Base-by-base conservation (phyloP, 2,113 vertebrate species). In the Peromyscus polionotus region DNA sequence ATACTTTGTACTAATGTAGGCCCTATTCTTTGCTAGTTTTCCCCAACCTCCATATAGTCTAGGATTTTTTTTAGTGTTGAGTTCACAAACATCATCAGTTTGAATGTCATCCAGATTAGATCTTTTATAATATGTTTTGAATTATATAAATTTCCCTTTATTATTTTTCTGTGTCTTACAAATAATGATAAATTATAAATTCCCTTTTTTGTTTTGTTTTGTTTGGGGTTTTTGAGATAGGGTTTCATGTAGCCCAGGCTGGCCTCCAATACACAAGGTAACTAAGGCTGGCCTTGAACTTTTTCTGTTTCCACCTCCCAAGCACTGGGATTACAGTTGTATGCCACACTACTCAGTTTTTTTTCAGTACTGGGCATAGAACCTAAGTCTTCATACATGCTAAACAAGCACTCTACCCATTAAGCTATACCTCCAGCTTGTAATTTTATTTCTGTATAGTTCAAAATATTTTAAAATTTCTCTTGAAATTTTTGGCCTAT, bases 1-100 rank as follows among this genome's bases (percentile, higher is more conserved):
- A 83, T 45, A 86, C 48, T 67, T 93, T 88, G 10, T 72, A 93
- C 75, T 79, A 84, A 45, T 79, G 12, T 77, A 83, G 61, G 28
- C 7, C n/a, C n/a, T 33, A 67, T 94, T 80, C 61, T 75, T 68
- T 48, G 54, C 28, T 80, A 14, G 11, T 89, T 42, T 94, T 93
- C 26, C 51, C 9, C 80, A 36, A 88, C n/a, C 45, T 90, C 33
- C 26, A 93, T 5, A 31, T 94, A 81, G 80, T 95, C 79, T 96
- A 51, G 57, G 36, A 89, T 31, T 65, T 85, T 61, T 61, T 83
- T 89, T 92, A 54, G 48, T 91, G 31, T 42, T 85, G 9, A 0
- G 0, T 89, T 93, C 10, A 81, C 17, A 61, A 88, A 88, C 24
- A 67, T 80, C 80, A 42, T 93, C 67, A 72, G 72, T 84, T 95